phyloP scores from a whole-genome alignment of 2,113 vertebrate genomes.

The Elephantulus edwardii region DNA sequence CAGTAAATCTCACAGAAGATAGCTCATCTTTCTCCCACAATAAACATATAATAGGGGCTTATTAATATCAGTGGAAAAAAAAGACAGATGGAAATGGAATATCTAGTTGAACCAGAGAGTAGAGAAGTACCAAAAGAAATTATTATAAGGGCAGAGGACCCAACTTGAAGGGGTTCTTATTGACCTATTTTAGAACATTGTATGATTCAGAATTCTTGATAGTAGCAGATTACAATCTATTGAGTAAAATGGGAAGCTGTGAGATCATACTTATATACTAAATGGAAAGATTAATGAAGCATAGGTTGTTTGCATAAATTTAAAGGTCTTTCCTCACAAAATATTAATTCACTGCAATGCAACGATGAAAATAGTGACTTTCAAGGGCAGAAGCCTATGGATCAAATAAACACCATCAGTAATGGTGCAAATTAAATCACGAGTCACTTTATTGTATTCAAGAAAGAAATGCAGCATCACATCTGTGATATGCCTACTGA shows the following conservation, averaged over 20 bases:
- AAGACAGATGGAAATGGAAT: too few species aligned
- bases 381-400: background rate
- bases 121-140: background rate
- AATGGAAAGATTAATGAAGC: constrained; percentile 8
- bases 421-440: background rate
- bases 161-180: background rate
- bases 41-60: too few species aligned
- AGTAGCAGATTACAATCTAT: background rate
- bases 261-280: background rate
- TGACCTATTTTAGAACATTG: background rate
- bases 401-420: background rate
- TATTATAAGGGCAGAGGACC: background rate
- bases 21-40: too few species aligned
- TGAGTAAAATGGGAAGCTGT: constrained; percentile 24
- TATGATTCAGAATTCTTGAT: background rate
- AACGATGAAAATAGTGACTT: background rate
- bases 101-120: too few species aligned
- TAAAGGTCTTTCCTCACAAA: background rate
- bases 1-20: too few species aligned
- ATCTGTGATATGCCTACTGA: background rate
- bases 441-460: background rate
- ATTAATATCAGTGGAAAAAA: too few species aligned
- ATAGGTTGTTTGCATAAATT: background rate
- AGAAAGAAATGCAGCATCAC: background rate
- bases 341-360: constrained; percentile 13